A percentile compares a stretch with the other conserved stretches of the same genome.
phyloP scores from a whole-genome alignment of 2,113 vertebrate species.

The Ictalurus furcatus region DNA sequence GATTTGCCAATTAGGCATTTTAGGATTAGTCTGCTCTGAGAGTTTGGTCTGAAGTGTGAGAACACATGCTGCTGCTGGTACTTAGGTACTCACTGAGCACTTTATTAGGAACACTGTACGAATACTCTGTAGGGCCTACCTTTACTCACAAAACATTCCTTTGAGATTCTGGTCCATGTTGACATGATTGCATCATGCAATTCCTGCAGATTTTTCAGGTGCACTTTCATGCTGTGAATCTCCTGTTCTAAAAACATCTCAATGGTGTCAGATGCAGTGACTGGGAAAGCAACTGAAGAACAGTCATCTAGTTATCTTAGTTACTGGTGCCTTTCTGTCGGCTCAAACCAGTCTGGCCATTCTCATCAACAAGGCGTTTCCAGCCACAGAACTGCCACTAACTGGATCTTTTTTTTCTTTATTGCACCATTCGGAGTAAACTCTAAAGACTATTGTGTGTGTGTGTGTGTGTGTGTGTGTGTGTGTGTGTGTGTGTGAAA shows the following conservation, averaged over 20 bases:
- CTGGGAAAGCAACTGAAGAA: too few relatives aligned
- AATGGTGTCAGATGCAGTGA: too few relatives aligned
- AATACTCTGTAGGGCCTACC: not conserved
- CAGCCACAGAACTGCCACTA: not conserved
- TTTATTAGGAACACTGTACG: not conserved
- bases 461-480: too few relatives aligned
- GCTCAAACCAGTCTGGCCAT: not conserved
- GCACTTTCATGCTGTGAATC: not conserved
- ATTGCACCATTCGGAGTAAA: not conserved
- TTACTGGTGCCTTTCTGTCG: not conserved
- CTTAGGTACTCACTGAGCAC: not conserved
- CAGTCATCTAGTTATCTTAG: not conserved
- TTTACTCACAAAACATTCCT: not conserved
- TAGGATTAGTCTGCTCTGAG: not conserved
- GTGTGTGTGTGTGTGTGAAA: not conserved
- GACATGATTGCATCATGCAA: not conserved
- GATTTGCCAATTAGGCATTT: not conserved
- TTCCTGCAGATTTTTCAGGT: not conserved
- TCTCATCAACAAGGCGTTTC: not conserved
- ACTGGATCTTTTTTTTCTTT: not conserved
- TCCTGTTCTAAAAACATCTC: too few relatives aligned
- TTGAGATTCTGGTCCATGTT: not conserved
- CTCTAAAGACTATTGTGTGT: not conserved
- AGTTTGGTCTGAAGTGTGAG: not conserved
- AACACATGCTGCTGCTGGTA: not conserved